Base-by-base conservation (phyloP, 1,140 invertebrate genomes). In the Hyles euphorbiae region DNA sequence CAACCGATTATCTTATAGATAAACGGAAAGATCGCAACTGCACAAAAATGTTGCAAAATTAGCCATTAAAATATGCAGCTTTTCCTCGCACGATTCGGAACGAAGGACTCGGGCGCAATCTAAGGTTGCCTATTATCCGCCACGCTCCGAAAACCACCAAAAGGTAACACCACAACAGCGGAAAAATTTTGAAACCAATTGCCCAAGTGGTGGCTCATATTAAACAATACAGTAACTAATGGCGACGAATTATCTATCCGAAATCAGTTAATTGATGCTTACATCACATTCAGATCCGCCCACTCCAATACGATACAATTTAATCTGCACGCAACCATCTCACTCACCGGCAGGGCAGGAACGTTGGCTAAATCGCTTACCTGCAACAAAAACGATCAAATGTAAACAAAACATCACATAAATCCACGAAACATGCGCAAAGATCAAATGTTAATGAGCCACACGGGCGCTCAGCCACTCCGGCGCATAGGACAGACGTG, bases 121-220 rank as follows among this genome's bases (percentile, higher is more conserved):
- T 84, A 83, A 85, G 83, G 85, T 84, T 84, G 81, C 81, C 83
- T 84, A 87, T 83, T 82, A 82, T 81, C 73, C 83, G 86, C 80
- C 78, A 88, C 86, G 86, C 86, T 88, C 86, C 86, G 83, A 88
- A 88, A 85, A 88, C 51, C 83, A 86, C 73, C 76, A 79, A 87
- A 86, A 83, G 78, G 82, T 79, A 81, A 72, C 69, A 76, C 70
- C 77, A 76, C 70, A 81, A 71, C 72, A 68, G 77, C 78, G 81
- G 82, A 83, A 84, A 87, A 87, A 86, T 86, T 88, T 87, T 85
- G 83, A 82, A 87, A 87, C 75, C 49, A 53, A 67, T 87, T 88
- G 76, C 86, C 77, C 74, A 88, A 87, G 80, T 61, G 48, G 65
- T 65, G 68, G 66, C 72, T 82, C 77, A 80, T 84, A 84, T 82